These are phyloP conservation scores for Beaufortia kweichowensis DNA, from an alignment of 2,113 vertebrate species.

Conservation along the genomic window DNA sequence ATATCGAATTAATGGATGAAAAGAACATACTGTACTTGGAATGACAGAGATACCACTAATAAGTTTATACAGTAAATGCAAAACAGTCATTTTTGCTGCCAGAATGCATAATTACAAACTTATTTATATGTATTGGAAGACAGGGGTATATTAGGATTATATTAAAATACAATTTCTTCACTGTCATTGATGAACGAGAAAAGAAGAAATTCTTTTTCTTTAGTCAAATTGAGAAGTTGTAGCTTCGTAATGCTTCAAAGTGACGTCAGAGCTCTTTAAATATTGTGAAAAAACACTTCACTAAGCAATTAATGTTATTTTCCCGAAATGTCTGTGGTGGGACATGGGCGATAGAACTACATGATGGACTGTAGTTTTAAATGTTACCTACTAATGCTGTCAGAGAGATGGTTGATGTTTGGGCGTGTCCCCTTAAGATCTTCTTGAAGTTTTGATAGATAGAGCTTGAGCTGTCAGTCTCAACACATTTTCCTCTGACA, in stretches of 20 bases:
- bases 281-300: background rate
- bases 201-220: background rate
- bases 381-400: slow-evolving; percentile 15
- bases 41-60: background rate
- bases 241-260: background rate
- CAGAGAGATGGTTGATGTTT: slow-evolving; percentile 27
- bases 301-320: background rate
- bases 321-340: background rate
- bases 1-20: too few relatives aligned
- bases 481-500: background rate
- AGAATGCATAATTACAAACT: too few relatives aligned
- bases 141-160: background rate
- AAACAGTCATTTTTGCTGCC: background rate
- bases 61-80: background rate
- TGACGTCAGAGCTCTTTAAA: background rate
- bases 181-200: background rate
- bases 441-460: background rate
- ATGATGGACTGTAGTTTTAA: background rate
- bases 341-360: too few relatives aligned
- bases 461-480: background rate
- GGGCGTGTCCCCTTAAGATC: slow-evolving; percentile 40
- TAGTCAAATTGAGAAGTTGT: slow-evolving; percentile 14
- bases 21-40: background rate
- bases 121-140: background rate
- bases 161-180: background rate